Evolutionary conservation across 1,140 invertebrate species (phyloP), one percentile per base, ranked within the genome.

Genomic region (Panonychus citri): DNA sequence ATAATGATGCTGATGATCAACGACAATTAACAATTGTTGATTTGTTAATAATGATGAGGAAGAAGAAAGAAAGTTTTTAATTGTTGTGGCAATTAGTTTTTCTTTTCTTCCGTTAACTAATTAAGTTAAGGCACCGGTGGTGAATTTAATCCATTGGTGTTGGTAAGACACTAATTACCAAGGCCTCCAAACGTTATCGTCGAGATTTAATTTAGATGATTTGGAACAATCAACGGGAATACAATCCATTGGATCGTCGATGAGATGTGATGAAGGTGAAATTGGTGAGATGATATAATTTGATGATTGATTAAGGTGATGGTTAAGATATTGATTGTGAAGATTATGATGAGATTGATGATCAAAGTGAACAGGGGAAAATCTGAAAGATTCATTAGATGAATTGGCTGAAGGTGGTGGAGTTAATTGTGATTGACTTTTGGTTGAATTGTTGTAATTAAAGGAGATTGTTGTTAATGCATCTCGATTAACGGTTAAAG

Each of bases 101-200:
- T n/a, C n/a, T n/a, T n/a, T n/a, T n/a, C n/a, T n/a, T n/a, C n/a
- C n/a, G n/a, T n/a, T 12, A 34, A 34, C 30, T 34, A 12, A 34
- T 34, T 34, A 34, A n/a, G 5, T 34, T 34, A 34, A 34, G 30
- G 30, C 30, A 34, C 30, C 30, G 30, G 30, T 34, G 30, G 30
- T 34, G 30, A 34, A 34, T 34, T n/a, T 34, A 34, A 34, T 34
- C 30, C 30, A 34, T 7, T 34, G 5, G 5, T 5, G 30, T 34
- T 34, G 30, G 30, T 34, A 34, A 34, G 30, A 34, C 30, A 34
- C 10, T 39, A 25, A 19, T 57, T 46, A 58, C 57, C 57, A 58
- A 12, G 57, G 57, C 7, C 57, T 34, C 57, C 57, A 58, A 24
- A 58, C 57, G 34, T 28, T 58, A 21, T 53, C 52, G 19, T 54